These are phyloP conservation scores for Felis chaus DNA, from an alignment of 2,113 vertebrate species.

Conservation along the genomic window DNA sequence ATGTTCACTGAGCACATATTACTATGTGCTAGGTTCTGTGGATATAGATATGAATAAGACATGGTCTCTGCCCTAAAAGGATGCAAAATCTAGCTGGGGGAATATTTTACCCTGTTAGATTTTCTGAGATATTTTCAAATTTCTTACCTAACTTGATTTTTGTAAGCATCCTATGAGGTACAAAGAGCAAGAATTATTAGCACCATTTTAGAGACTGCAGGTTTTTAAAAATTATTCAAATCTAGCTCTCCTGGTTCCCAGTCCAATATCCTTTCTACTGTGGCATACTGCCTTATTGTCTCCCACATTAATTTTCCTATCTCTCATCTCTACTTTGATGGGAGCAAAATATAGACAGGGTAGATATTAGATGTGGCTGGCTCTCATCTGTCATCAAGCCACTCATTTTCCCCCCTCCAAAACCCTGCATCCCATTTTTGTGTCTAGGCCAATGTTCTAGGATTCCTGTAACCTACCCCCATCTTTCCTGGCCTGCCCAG, in stretches of 20 bases:
- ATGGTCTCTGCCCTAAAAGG: background rate
- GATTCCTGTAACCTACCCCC: background rate
- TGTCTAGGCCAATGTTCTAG: background rate
- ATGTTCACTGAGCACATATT: constrained; percentile 10
- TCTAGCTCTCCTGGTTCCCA: background rate
- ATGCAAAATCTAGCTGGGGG: background rate
- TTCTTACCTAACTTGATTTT: background rate
- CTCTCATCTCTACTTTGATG: background rate
- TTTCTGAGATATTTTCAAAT: constrained; percentile 43
- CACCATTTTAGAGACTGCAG: background rate
- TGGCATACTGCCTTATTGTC: background rate
- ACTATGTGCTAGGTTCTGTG: background rate
- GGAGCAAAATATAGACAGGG: background rate
- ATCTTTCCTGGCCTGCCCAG: background rate
- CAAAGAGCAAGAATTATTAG: background rate
- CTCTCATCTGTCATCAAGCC: background rate
- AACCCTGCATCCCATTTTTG: background rate
- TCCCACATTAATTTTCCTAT: background rate
- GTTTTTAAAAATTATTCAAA: constrained; percentile 2
- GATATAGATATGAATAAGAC: background rate
- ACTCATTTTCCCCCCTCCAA: background rate
- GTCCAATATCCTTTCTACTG: background rate
- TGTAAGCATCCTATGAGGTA: background rate
- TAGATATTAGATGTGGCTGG: background rate
- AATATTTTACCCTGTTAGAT: constrained; percentile 31